phyloP scores from a whole-genome alignment of 2,797 vertebrate species.

The Sternotherus odoratus region DNA sequence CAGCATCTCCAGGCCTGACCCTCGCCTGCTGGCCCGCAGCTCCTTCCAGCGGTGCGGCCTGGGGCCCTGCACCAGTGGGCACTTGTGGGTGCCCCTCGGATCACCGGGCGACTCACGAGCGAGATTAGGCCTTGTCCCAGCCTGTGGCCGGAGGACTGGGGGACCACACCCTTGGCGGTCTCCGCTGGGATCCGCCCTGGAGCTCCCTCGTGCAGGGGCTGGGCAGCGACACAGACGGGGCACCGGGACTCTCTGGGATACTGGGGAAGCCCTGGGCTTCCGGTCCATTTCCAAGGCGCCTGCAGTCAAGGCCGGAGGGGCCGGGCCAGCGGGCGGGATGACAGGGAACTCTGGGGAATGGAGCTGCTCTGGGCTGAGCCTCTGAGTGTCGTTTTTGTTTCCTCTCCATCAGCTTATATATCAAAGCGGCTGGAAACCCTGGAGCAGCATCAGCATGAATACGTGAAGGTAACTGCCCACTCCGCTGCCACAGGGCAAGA shows the following conservation, averaged over 20 bases:
- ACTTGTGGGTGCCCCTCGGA: no score
- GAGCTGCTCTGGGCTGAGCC: background rate
- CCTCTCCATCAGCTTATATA: conserved; percentile 83
- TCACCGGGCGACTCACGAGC: no score
- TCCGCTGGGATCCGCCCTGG: no score
- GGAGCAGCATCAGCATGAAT: conserved; percentile 90
- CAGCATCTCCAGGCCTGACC: background rate
- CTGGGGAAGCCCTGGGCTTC: no score
- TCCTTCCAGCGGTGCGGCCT: no score
- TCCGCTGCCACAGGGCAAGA: background rate
- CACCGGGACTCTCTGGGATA: no score
- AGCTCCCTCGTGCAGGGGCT: background rate
- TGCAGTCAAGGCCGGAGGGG: background rate
- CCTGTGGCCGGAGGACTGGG: no score
- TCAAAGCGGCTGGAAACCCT: conserved; percentile 85
- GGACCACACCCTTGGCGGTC: no score
- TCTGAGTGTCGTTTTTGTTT: background rate
- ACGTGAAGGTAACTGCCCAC: conserved; percentile 83
- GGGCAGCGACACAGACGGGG: background rate
- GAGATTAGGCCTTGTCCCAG: no score
- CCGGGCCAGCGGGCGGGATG: no score
- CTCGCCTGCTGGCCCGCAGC: background rate
- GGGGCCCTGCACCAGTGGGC: no score
- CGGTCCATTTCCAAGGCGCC: background rate
- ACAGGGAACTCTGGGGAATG: background rate